phyloP scores from a whole-genome alignment of 2,113 vertebrate species.

The Rhinoptilus africanus region DNA sequence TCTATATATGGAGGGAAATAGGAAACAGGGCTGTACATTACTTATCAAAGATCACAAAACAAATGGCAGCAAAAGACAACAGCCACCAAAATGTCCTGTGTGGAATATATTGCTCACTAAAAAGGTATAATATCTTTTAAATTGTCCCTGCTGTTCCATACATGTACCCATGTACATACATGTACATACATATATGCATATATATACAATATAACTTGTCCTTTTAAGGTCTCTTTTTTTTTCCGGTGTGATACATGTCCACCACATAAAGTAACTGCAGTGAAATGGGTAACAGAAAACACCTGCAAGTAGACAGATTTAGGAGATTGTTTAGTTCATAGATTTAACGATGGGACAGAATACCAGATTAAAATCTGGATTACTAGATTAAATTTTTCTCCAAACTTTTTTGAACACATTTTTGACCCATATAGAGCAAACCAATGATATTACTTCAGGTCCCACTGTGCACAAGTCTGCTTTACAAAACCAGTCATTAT shows the following conservation, averaged over 20 bases:
- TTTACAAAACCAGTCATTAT: not conserved
- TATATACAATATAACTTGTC: not conserved
- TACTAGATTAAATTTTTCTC: not conserved
- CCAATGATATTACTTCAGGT: not conserved
- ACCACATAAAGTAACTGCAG: not conserved
- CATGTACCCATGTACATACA: not conserved
- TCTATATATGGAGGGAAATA: not conserved
- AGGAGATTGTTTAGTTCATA: not conserved
- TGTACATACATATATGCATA: not conserved
- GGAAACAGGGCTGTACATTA: not conserved
- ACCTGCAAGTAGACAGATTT: not conserved
- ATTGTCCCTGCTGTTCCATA: not conserved
- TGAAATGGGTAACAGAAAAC: not conserved
- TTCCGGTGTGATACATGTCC: not conserved
- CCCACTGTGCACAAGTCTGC: not conserved
- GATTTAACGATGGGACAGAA: not conserved
- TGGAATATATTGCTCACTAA: not conserved
- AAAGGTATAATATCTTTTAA: not conserved
- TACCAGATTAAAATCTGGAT: not conserved
- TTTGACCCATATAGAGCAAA: not conserved
- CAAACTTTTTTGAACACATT: not conserved
- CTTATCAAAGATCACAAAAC: not conserved
- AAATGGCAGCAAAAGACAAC: not conserved
- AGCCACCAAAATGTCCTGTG: not conserved
- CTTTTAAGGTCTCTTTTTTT: not conserved